Conservation (phyloP, 2,888 invertebrate genomes). For the Hypena proboscidalis region DNA sequence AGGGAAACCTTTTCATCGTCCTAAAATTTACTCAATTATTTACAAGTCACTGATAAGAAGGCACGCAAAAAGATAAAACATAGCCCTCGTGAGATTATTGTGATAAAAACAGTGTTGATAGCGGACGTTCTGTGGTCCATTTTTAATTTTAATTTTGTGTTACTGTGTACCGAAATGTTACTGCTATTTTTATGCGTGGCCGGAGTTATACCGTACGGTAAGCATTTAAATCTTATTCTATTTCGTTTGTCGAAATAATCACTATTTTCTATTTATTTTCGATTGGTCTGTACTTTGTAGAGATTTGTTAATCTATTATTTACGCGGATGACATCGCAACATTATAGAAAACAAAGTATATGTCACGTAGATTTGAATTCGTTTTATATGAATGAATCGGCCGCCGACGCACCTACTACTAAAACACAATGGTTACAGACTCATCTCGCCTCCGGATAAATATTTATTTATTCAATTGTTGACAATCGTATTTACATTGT, state of each 20-base stretch:
- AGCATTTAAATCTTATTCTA: slow-evolving; percentile 41
- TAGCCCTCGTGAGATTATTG: slow-evolving; percentile 65
- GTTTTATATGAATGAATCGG: slow-evolving; percentile 54
- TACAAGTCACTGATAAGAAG: slow-evolving; percentile 68
- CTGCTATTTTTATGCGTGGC: slow-evolving; percentile 55
- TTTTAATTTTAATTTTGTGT: slow-evolving; percentile 42
- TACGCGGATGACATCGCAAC: slow-evolving; percentile 34
- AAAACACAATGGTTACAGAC: slow-evolving; percentile 67
- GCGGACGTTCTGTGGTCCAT: slow-evolving; percentile 48
- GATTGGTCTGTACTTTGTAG: no score
- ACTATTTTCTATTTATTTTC: no score
- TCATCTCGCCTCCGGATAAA: slow-evolving; percentile 79
- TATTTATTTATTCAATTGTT: slow-evolving; percentile 82
- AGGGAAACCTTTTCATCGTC: slow-evolving; percentile 54
- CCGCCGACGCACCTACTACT: slow-evolving; percentile 50
- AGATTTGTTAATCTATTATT: slow-evolving; percentile 36
- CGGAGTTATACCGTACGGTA: slow-evolving; percentile 64
- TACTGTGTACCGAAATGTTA: slow-evolving; percentile 54
- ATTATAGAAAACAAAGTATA: slow-evolving; percentile 46
- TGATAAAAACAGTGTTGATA: slow-evolving; percentile 58
- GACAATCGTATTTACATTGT: slow-evolving; percentile 83
- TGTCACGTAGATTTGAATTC: slow-evolving; percentile 58
- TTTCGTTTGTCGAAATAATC: neutral
- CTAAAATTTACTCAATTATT: slow-evolving; percentile 65
- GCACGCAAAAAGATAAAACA: slow-evolving; percentile 63